Evolutionary conservation across 1,140 invertebrate genomes (phyloP).

Genomic region (Ephestia elutella): DNA sequence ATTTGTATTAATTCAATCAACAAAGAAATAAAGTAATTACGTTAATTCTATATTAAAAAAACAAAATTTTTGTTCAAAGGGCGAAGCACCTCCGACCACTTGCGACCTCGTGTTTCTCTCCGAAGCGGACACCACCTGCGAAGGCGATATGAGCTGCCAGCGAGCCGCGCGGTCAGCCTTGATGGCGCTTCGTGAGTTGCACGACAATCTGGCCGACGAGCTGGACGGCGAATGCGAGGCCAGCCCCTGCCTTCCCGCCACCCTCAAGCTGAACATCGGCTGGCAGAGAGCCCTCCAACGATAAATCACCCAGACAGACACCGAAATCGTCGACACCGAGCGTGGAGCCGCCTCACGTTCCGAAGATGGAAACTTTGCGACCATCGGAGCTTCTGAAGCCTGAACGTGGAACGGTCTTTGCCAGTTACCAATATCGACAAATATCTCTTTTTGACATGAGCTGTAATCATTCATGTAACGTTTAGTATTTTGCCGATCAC

Average conservation of each 20-base stretch:
- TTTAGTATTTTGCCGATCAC: conserved; percentile 11
- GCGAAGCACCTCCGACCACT: conserved; percentile 75
- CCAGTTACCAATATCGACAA: conserved; percentile 2
- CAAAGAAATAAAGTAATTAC: not conserved
- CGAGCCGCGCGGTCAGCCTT: conserved; percentile 75
- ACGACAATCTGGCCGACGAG: conserved; percentile 66
- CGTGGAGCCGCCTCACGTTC: conserved; percentile 10
- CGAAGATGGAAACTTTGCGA: not conserved
- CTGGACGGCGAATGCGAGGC: conserved; percentile 75
- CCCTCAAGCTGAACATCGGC: conserved; percentile 62
- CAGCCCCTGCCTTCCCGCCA: conserved; percentile 72
- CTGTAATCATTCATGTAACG: conserved; percentile 3
- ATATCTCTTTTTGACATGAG: conserved; percentile 1
- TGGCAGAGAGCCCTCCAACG: conserved; percentile 69
- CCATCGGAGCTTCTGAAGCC: not conserved
- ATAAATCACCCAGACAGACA: conserved; percentile 35
- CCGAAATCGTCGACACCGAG: conserved; percentile 3
- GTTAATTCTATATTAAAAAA: not conserved
- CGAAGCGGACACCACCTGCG: conserved; percentile 77
- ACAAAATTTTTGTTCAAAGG: conserved; percentile 39
- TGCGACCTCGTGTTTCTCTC: conserved; percentile 79
- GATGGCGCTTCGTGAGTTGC: conserved; percentile 76
- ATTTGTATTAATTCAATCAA: no score
- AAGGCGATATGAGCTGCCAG: conserved; percentile 76
- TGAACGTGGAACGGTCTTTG: conserved; percentile 6